Evolutionary conservation across 2,113 vertebrate genomes (phyloP).

Genomic region (Oreocharis arfaki): DNA sequence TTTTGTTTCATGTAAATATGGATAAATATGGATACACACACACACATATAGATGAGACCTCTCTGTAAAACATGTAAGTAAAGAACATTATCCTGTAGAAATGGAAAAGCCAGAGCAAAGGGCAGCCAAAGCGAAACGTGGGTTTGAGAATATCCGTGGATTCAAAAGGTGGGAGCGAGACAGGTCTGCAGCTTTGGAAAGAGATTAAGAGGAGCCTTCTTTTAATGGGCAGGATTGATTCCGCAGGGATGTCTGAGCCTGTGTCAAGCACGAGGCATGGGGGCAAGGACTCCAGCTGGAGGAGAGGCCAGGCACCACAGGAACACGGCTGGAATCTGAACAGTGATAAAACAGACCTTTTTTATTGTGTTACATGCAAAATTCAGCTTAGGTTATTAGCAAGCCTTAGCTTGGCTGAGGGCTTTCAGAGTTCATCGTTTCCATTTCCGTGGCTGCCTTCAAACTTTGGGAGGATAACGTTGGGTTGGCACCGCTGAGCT

Average conservation of each 20-base stretch:
- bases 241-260: neutral
- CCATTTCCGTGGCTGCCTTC: neutral
- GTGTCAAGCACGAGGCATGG: neutral
- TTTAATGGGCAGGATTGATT: slow-evolving; percentile 25
- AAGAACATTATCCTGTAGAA: neutral
- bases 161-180: slow-evolving; percentile 14
- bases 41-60: accelerated
- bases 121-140: neutral
- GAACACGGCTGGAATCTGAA: neutral
- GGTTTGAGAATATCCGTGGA: neutral
- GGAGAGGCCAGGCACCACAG: neutral
- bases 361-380: neutral
- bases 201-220: slow-evolving; percentile 20
- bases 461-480: neutral
- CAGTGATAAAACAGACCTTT: neutral
- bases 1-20: neutral
- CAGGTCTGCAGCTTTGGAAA: slow-evolving; percentile 36
- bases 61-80: neutral
- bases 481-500: neutral
- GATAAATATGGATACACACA: neutral
- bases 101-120: neutral
- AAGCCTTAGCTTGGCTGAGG: neutral
- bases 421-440: neutral
- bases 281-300: slow-evolving; percentile 27
- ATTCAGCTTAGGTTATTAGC: neutral